Base-by-base conservation (phyloP, 2,797 vertebrate genomes). In the Poeciliopsis infans region DNA sequence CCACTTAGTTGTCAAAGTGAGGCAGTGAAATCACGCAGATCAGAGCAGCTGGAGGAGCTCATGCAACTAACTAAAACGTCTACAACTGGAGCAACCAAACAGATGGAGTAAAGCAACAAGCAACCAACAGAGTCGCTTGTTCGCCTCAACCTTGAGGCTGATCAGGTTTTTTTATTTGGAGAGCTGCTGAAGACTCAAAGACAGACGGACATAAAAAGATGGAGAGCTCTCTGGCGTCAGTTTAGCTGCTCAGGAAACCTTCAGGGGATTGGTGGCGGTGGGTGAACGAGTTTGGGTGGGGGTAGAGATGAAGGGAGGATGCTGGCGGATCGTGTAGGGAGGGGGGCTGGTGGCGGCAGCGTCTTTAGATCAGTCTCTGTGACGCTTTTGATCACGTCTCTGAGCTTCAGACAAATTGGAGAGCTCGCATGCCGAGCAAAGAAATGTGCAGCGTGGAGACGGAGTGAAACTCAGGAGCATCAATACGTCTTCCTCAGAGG, bases 331-430 rank as follows among this genome's bases (percentile, higher is more conserved):
- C 80, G 57, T 76, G 81, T 18, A 46, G 28, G 12, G 41, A 39
- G 66, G 59, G 31, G 18, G 39, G 20, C n/a, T 15, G 59, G 7
- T 31, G 78, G 71, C 59, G 76, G 78, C 43, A 74, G 78, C 39
- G 80, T 72, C 86, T 86, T 90, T 85, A 82, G 74, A 91, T 83
- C 76, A 85, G 87, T 84, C 76, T 83, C 89, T 85, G 87, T 72
- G 82, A 88, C 86, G 80, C 75, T 83, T 95, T 95, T 95, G 94
- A 95, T 95, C 94, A 91, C 12, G 76, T 88, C 87, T 92, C 86
- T 66, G 49, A 89, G 82, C 86, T 85, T 89, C 91, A 92, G 85
- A 93, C 36, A 85, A 90, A 87, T 36, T 39, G 86, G 80, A 76
- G 86, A 86, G 87, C 80, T 51, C 16, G 72, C 82, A 82, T 85